These are phyloP conservation scores for Forbesichthys agassizii DNA, from an alignment of 2,113 vertebrate genomes.

Conservation along the genomic window DNA sequence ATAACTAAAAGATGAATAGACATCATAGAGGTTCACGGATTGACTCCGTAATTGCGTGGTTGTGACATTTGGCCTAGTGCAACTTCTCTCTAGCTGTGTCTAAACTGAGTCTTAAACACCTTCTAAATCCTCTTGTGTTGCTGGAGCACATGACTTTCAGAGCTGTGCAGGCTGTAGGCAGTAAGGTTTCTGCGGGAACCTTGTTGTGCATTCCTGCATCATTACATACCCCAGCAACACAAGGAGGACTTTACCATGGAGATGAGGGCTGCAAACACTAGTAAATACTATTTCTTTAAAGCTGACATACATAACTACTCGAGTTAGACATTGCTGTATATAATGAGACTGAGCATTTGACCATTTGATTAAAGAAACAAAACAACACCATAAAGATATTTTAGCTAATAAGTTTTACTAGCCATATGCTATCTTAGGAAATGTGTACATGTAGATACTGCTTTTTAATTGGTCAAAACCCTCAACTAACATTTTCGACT, in stretches of 20 bases:
- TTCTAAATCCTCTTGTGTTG: constrained; percentile 61
- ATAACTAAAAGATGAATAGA: no score
- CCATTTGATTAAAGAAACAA: neutral
- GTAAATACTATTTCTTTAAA: no score
- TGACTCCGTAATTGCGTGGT: no score
- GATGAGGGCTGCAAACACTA: neutral
- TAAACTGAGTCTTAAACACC: neutral
- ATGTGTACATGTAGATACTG: no score
- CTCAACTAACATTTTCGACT: neutral
- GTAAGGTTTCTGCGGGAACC: constrained; percentile 24
- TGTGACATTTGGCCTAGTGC: no score
- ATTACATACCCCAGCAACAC: constrained; percentile 14
- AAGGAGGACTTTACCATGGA: neutral
- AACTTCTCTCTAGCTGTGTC: no score
- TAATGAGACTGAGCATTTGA: neutral
- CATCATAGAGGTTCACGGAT: no score
- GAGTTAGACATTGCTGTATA: neutral
- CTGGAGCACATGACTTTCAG: constrained; percentile 50
- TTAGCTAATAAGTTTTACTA: neutral
- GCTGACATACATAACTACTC: no score
- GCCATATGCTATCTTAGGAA: no score
- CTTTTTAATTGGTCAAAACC: no score
- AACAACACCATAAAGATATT: neutral
- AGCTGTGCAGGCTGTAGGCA: constrained; percentile 18
- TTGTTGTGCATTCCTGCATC: constrained; percentile 53